A percentile compares a stretch with the other conserved stretches of the same genome.
Evolutionary conservation across 2,113 vertebrate species (phyloP).

Genomic region (Kryptolebias marmoratus): DNA sequence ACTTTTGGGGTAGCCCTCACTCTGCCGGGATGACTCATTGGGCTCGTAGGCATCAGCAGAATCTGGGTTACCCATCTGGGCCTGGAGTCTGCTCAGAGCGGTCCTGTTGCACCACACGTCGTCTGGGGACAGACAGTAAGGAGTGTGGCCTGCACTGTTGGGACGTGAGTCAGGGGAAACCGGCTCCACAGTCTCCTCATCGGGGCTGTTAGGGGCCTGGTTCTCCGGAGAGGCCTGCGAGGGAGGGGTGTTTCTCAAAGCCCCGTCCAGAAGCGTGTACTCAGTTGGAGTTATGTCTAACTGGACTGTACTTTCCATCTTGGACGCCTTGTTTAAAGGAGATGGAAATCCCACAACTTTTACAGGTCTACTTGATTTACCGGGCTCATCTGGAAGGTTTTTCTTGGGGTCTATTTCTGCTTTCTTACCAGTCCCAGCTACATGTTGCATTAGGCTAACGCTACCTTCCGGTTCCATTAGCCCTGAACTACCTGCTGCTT

Average conservation of each 20-base stretch:
- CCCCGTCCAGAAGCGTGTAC: constrained; percentile 77
- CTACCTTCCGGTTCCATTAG: constrained; percentile 16
- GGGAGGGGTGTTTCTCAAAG: constrained; percentile 64
- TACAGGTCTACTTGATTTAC: constrained; percentile 71
- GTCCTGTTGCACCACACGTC: constrained; percentile 65
- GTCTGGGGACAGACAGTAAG: constrained; percentile 84
- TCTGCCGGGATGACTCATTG: constrained; percentile 47
- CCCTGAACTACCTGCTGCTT: constrained; percentile 7
- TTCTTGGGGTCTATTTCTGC: constrained; percentile 12
- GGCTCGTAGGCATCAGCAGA: constrained; percentile 52
- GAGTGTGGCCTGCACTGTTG: constrained; percentile 83
- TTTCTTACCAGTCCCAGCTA: neutral
- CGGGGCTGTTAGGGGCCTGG: constrained; percentile 72
- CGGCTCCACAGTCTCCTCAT: constrained; percentile 85
- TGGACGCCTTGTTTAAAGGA: constrained; percentile 80
- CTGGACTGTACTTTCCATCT: constrained; percentile 78
- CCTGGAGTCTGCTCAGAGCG: constrained; percentile 68
- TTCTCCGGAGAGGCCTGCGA: constrained; percentile 67
- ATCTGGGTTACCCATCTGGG: constrained; percentile 38
- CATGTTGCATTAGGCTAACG: constrained; percentile 16
- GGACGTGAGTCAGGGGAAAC: constrained; percentile 77
- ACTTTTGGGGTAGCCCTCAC: constrained; percentile 56
- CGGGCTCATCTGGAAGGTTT: constrained; percentile 8
- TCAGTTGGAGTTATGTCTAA: constrained; percentile 84
- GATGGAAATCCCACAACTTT: constrained; percentile 74